Evolutionary conservation across 2,797 vertebrate genomes (phyloP).

Genomic region (Tokudaia muenninki): DNA sequence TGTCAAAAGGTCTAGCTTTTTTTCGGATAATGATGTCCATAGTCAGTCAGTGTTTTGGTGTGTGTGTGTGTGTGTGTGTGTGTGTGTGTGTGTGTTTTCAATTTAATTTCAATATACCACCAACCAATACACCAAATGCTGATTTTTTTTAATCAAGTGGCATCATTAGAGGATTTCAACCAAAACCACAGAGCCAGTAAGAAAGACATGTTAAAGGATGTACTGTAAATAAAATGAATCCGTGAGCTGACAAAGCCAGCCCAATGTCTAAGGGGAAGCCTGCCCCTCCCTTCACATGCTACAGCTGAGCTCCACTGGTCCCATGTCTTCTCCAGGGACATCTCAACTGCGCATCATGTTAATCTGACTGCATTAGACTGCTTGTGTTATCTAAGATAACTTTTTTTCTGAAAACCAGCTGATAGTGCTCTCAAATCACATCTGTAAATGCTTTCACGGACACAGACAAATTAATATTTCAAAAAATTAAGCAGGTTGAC

Average conservation of each 20-base stretch:
- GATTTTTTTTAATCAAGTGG: not conserved
- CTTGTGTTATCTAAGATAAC: not conserved
- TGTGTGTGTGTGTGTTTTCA: not conserved
- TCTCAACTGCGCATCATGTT: not conserved
- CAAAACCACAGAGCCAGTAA: not conserved
- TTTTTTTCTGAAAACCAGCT: not conserved
- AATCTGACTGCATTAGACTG: not conserved
- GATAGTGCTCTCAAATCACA: constrained; percentile 18
- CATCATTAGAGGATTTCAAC: constrained; percentile 21
- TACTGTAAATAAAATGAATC: not conserved
- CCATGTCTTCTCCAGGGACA: not conserved
- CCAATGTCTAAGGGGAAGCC: not conserved
- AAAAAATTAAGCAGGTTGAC: not conserved
- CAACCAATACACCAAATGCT: not conserved
- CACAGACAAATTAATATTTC: not conserved
- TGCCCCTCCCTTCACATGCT: not conserved
- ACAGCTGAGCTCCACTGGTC: not conserved
- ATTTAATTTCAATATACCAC: not conserved
- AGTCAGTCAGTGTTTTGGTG: not conserved
- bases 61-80: not conserved
- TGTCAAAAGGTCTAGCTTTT: not conserved
- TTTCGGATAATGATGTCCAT: not conserved
- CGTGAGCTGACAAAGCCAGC: not conserved
- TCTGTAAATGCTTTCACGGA: not conserved
- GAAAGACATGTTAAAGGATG: not conserved